Evolutionary conservation across 2,797 vertebrate species (phyloP), one percentile per base, ranked within the genome.

Genomic region (Craterocephalus amniculus): DNA sequence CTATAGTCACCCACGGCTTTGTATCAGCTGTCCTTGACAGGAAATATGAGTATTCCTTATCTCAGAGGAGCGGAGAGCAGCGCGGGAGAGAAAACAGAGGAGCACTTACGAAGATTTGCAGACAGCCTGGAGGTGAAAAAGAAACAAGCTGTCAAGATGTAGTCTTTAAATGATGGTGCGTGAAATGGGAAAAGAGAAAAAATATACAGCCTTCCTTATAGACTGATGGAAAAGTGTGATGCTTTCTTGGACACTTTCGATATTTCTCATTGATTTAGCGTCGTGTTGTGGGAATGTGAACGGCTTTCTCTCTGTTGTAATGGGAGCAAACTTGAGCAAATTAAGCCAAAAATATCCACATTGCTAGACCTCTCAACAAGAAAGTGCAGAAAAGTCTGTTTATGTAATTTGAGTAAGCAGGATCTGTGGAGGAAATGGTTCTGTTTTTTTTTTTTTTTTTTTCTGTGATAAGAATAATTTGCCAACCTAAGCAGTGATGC

Each of bases 1-100:
- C 38, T 57, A 14, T 59, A 67, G 64, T 78, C 70, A 77, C 66
- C 74, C 57, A 69, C 12, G 16, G 68, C 70, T 78, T 69, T 66
- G 45, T 56, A 83, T 85, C 80, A 75, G 82, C 79, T 79, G 83
- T 62, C 75, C 70, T 76, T 80, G 57, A 83, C 83, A 80, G 76
- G 77, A 87, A 88, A 78, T 68, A 29, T 79, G 83, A 87, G 67
- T 61, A 55, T 68, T 63, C 45, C 74, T 87, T 80, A 80, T 81
- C 83, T 87, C 77, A 57, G 43, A 80, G 72, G 85, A 87, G 32
- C 48, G 20, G 58, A 72, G 60, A 64, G 43, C 16, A 38, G 67
- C 35, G 61, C 27, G 60, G 56, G 54, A 66, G 72, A 65, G 76
- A 85, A 80, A 86, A 83, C 65, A 76, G 58, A 72, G 43, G 40